Evolutionary conservation across 2,888 invertebrate species (phyloP).

Genomic region (Dynastes hyllus): DNA sequence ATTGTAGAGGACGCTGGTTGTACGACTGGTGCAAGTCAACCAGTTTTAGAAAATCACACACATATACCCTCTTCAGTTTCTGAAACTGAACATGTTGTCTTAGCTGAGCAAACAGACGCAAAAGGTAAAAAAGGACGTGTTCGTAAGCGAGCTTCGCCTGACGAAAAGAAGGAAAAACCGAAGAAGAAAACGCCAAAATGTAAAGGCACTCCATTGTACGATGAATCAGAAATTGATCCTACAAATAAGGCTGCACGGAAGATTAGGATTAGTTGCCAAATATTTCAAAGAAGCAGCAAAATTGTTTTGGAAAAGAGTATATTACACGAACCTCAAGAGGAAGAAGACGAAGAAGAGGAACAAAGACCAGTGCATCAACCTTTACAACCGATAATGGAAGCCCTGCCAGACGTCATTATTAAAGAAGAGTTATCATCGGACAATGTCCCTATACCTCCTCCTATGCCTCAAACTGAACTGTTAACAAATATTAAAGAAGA

Average conservation of each 20-base stretch:
- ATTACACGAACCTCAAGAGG: conserved; percentile 27
- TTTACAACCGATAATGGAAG: conserved; percentile 10
- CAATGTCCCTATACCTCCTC: neutral
- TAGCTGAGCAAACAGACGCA: neutral
- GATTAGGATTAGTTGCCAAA: conserved; percentile 50
- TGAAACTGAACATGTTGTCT: neutral
- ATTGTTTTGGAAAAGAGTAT: conserved; percentile 36
- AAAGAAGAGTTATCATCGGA: conserved; percentile 40
- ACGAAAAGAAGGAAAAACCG: conserved; percentile 40
- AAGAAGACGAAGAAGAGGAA: conserved; percentile 39
- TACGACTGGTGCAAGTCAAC: too few relatives aligned
- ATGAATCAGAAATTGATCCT: conserved; percentile 38
- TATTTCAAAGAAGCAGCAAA: conserved; percentile 51
- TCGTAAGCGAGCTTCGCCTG: conserved; percentile 33
- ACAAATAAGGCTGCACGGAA: conserved; percentile 41
- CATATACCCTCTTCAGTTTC: neutral
- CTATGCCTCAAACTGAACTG: neutral
- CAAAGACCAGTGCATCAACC: conserved; percentile 15
- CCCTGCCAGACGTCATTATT: conserved; percentile 19
- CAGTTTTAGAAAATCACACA: neutral
- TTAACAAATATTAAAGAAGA: conserved; percentile 46
- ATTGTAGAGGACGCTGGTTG: neutral
- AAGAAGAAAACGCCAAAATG: conserved; percentile 34
- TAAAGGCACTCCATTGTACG: conserved; percentile 30
- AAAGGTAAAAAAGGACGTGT: conserved; percentile 22